Percentiles rank a stretch among this genome's conserved stretches.
These are phyloP conservation scores for Hypotaenidia okinawae DNA, from an alignment of 2,797 vertebrate genomes.

Conservation along the genomic window DNA sequence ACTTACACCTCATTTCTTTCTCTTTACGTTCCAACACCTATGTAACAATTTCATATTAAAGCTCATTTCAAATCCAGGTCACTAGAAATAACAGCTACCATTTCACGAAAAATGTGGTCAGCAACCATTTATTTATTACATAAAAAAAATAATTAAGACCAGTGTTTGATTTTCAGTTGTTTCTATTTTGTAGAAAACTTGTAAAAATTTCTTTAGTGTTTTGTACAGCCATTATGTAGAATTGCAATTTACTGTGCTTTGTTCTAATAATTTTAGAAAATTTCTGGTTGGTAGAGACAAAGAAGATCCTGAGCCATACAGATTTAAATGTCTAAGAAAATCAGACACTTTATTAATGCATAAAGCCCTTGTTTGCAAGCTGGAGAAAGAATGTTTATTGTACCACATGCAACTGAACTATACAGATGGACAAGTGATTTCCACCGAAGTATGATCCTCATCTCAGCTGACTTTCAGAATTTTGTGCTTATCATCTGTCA, in stretches of 20 bases:
- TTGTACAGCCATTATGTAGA: neutral
- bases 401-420: neutral
- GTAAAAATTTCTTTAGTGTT: neutral
- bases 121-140: neutral
- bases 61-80: constrained; percentile 35
- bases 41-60: constrained; percentile 58
- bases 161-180: neutral
- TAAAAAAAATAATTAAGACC: neutral
- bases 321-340: neutral
- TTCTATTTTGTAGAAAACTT: neutral
- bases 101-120: constrained; percentile 21
- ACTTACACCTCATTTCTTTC: neutral
- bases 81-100: constrained; percentile 2
- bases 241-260: neutral
- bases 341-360: neutral
- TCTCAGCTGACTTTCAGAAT: neutral
- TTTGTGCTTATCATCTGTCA: neutral
- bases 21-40: constrained; percentile 34
- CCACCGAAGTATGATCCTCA: neutral
- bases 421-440: neutral
- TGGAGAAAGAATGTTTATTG: neutral
- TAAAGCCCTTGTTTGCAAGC: neutral
- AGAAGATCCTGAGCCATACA: neutral
- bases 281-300: neutral
- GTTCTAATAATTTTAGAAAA: neutral